These are phyloP conservation scores for Drosophila tristis DNA, from an alignment of 1,140 invertebrate genomes.

Conservation along the genomic window DNA sequence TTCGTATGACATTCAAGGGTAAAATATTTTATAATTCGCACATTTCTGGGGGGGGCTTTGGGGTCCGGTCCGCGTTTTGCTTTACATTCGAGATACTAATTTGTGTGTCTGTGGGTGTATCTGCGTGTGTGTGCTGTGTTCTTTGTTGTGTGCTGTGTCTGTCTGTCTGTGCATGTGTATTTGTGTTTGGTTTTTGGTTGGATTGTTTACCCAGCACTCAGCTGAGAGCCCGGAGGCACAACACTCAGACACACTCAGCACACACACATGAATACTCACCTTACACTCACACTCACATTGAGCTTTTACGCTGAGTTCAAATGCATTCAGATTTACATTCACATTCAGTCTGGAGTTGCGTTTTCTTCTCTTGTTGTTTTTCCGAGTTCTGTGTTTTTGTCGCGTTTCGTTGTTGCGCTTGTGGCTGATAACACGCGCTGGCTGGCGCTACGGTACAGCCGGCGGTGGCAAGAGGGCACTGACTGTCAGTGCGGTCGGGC, in stretches of 20 bases:
- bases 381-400: conserved; percentile 53
- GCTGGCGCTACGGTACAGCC: conserved; percentile 20
- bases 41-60: conserved; percentile 46
- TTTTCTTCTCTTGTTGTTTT: conserved; percentile 32
- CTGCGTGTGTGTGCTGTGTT: conserved; percentile 12
- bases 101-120: conserved; percentile 19
- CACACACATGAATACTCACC: conserved; percentile 61
- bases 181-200: conserved; percentile 49
- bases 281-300: conserved; percentile 1
- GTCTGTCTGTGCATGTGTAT: conserved; percentile 21
- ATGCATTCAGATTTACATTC: conserved; percentile 6
- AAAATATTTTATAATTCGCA: conserved; percentile 75
- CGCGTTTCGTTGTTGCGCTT: conserved; percentile 38
- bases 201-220: conserved; percentile 66
- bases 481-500: too few relatives aligned
- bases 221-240: conserved; percentile 50
- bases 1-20: conserved; percentile 67
- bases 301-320: conserved; percentile 19
- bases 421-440: conserved; percentile 53
- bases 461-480: conserved; percentile 5
- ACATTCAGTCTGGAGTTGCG: background rate
- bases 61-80: conserved; percentile 30
- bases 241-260: conserved; percentile 26
- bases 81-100: conserved; percentile 33
- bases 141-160: conserved; percentile 2